phyloP scores from a whole-genome alignment of 92 coral and sea anemone genomes.

The Chrysogorgia sp. region DNA sequence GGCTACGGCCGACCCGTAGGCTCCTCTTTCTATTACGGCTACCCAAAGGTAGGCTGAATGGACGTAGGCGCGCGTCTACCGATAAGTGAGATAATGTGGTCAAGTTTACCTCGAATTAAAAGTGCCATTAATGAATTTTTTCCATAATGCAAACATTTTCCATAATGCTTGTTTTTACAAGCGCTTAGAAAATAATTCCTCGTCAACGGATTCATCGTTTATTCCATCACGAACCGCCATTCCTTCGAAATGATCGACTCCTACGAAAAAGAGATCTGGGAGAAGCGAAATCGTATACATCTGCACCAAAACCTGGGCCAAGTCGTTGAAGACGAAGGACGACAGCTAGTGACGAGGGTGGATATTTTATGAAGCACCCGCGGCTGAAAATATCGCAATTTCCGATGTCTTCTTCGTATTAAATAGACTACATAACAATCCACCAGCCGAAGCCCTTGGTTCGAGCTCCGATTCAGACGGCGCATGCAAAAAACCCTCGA shows the following conservation, averaged over 20 bases:
- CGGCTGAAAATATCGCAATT: conserved; percentile 67
- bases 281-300: conserved; percentile 49
- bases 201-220: conserved; percentile 69
- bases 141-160: too few relatives aligned
- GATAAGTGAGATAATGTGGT: too few relatives aligned
- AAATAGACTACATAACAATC: neutral
- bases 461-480: conserved; percentile 38
- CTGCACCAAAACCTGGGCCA: conserved; percentile 51
- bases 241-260: conserved; percentile 69
- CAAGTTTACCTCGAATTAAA: too few relatives aligned
- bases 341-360: conserved; percentile 68
- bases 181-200: conserved; percentile 64
- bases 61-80: too few relatives aligned
- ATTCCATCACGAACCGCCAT: conserved; percentile 67
- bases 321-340: conserved; percentile 67
- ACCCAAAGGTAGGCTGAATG: too few relatives aligned
- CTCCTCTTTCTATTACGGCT: too few relatives aligned
- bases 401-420: conserved; percentile 63
- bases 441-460: conserved; percentile 5
- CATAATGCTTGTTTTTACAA: neutral
- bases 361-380: conserved; percentile 76
- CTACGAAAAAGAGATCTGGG: conserved; percentile 65
- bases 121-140: too few relatives aligned
- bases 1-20: too few relatives aligned
- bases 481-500: conserved; percentile 12